These are phyloP conservation scores for Lasioglossum leucozonium DNA, from an alignment of 2,888 invertebrate genomes.

Conservation along the genomic window DNA sequence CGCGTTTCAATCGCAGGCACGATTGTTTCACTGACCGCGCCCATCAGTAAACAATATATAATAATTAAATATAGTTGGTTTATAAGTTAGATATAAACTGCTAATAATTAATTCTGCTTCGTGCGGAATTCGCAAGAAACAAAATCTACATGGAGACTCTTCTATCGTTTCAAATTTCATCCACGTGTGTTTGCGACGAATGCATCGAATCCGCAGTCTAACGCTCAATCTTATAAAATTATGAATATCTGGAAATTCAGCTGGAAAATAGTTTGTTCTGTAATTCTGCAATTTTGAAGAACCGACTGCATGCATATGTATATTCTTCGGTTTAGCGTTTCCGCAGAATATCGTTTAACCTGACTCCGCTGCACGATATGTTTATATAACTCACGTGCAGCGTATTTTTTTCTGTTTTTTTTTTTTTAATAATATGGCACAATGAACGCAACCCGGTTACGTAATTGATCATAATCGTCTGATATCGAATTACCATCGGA, in stretches of 20 bases:
- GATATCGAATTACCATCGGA: constrained; percentile 39
- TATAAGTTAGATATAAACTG: too few relatives aligned
- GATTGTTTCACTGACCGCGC: too few relatives aligned
- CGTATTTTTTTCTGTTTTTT: too few relatives aligned
- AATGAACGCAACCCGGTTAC: constrained; percentile 37
- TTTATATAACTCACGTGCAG: constrained; percentile 34
- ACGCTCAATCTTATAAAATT: background rate
- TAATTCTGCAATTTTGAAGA: background rate
- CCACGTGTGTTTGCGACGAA: background rate
- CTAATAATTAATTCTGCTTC: too few relatives aligned
- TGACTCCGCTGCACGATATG: background rate
- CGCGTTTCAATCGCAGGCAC: background rate
- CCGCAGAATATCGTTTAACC: background rate
- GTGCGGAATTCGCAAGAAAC: too few relatives aligned
- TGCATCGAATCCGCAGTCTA: background rate
- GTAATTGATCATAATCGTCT: constrained; percentile 34
- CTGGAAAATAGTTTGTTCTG: background rate
- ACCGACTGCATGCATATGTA: too few relatives aligned
- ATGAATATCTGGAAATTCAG: background rate
- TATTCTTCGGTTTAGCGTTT: too few relatives aligned
- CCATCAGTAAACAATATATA: background rate
- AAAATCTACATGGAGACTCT: too few relatives aligned
- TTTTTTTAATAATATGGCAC: constrained; percentile 44
- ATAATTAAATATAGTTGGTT: too few relatives aligned
- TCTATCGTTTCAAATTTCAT: background rate